Evolutionary conservation across 2,888 invertebrate species (phyloP).

Genomic region (Temnothorax rugatulus): DNA sequence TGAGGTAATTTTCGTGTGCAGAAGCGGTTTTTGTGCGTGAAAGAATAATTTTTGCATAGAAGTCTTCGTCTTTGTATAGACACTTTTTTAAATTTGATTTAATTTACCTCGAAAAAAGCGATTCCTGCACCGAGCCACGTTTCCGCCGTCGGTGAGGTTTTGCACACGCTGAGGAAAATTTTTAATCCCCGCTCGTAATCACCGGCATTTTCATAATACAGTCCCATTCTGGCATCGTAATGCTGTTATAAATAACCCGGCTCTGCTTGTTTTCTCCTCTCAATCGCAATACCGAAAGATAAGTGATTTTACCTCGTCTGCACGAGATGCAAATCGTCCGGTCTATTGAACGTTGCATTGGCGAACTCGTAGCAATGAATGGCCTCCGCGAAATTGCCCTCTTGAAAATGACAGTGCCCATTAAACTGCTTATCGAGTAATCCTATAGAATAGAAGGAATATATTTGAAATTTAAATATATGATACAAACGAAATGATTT

Average conservation of each 20-base stretch:
- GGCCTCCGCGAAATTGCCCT: slow-evolving; percentile 66
- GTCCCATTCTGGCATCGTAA: slow-evolving; percentile 72
- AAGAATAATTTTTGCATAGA: background rate
- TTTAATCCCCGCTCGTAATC: slow-evolving; percentile 73
- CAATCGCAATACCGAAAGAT: background rate
- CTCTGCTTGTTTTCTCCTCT: background rate
- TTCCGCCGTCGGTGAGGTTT: slow-evolving; percentile 71
- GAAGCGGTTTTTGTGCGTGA: background rate
- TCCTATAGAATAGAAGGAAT: slow-evolving; percentile 72
- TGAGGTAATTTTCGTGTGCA: slow-evolving; percentile 45
- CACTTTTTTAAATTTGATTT: background rate
- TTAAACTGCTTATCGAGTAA: slow-evolving; percentile 76
- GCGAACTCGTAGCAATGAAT: slow-evolving; percentile 77
- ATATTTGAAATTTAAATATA: background rate
- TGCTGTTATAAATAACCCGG: background rate
- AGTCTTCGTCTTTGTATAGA: background rate
- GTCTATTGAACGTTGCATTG: slow-evolving; percentile 76
- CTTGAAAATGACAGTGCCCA: slow-evolving; percentile 77
- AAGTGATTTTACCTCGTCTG: slow-evolving; percentile 69
- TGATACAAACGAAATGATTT: background rate
- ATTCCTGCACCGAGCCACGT: slow-evolving; percentile 80
- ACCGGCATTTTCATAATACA: slow-evolving; percentile 68
- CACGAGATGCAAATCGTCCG: slow-evolving; percentile 76
- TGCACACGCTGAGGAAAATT: slow-evolving; percentile 74
- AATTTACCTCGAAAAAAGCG: slow-evolving; percentile 72